These are phyloP conservation scores for Micrastur ruficollis DNA, from an alignment of 2,797 vertebrate species.

Conservation along the genomic window DNA sequence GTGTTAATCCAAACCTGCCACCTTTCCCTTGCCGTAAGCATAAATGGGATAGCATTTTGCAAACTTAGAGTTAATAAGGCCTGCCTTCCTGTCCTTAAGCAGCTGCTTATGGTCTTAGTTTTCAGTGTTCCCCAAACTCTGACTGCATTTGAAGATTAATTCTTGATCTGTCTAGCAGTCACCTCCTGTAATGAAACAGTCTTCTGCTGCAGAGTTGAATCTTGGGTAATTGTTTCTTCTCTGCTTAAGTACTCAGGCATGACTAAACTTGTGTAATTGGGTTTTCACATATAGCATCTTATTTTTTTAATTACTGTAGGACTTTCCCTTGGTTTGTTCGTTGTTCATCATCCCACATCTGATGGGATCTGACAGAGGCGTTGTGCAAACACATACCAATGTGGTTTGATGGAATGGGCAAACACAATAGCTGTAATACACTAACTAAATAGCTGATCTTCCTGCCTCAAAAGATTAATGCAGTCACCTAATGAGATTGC, in stretches of 20 bases:
- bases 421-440: constrained; percentile 12
- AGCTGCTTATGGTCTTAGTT: not conserved
- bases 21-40: not conserved
- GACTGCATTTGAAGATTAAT: not conserved
- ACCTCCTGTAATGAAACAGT: not conserved
- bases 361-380: constrained; percentile 31
- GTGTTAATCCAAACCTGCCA: not conserved
- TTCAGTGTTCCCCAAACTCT: not conserved
- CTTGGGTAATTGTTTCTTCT: not conserved
- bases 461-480: constrained; percentile 45
- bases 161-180: not conserved
- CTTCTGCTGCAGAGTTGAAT: not conserved
- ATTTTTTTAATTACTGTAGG: not conserved
- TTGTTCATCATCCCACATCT: not conserved
- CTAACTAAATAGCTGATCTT: not conserved
- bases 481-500: constrained; percentile 38
- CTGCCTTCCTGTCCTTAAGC: not conserved
- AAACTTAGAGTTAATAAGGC: fast-evolving
- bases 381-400: not conserved
- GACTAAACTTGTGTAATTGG: not conserved
- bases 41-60: not conserved
- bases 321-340: not conserved
- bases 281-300: not conserved
- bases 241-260: not conserved
- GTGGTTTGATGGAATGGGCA: constrained; percentile 29